Conservation (phyloP, 2,797 vertebrate species). For the Erpetoichthys calabaricus region DNA sequence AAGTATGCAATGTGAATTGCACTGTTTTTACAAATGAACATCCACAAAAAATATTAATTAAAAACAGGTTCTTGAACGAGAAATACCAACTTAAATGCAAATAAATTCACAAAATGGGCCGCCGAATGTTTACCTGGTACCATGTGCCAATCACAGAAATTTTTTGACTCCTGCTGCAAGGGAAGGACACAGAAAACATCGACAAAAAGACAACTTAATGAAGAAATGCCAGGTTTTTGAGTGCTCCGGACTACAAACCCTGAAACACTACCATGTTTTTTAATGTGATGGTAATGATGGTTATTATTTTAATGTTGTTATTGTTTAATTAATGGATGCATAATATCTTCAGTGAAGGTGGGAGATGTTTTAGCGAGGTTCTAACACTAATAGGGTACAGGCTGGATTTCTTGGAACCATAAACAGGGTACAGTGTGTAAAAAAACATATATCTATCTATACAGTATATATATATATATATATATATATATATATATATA, state of each 20-base stretch:
- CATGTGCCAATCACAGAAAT: slow-evolving; percentile 36
- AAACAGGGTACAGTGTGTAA: neutral
- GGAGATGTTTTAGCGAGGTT: slow-evolving; percentile 15
- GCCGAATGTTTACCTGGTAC: slow-evolving; percentile 40
- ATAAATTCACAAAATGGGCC: slow-evolving; percentile 32
- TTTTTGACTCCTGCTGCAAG: slow-evolving; percentile 38
- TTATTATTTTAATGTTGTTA: slow-evolving; percentile 10
- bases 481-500: no score
- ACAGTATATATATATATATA: no score
- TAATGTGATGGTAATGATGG: slow-evolving; percentile 25
- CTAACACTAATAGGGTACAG: slow-evolving; percentile 11
- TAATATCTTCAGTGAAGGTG: slow-evolving; percentile 24
- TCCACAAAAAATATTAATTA: slow-evolving; percentile 42
- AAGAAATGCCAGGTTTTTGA: slow-evolving; percentile 30
- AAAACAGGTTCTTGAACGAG: slow-evolving; percentile 18
- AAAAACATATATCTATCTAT: no score
- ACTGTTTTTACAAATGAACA: slow-evolving; percentile 34
- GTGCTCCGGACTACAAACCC: slow-evolving; percentile 33
- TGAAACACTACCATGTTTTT: slow-evolving; percentile 13
- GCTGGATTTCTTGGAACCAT: neutral
- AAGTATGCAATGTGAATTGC: slow-evolving; percentile 72
- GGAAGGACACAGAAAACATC: slow-evolving; percentile 32
- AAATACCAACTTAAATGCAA: slow-evolving; percentile 23
- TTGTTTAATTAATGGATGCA: slow-evolving; percentile 21
- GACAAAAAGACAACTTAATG: slow-evolving; percentile 33